Conservation (phyloP, 2,888 invertebrate species). For the Cepaea hortensis region DNA sequence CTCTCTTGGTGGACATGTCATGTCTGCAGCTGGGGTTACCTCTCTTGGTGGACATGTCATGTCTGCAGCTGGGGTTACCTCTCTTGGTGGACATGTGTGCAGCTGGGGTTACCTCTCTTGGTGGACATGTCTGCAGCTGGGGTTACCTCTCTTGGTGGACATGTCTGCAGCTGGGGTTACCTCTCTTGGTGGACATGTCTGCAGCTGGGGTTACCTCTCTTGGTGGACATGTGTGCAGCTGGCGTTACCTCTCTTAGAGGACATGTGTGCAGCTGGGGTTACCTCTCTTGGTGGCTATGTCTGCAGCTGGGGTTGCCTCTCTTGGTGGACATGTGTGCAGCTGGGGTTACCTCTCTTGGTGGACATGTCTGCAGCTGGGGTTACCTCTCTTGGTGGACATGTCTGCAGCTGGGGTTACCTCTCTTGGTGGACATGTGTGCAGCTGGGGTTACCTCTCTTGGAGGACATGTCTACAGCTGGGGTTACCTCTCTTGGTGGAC, state of each 20-base stretch:
- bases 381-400: conserved; percentile 71
- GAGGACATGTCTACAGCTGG: conserved; percentile 68
- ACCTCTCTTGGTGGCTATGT: conserved; percentile 70
- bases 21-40: too few relatives aligned
- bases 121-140: conserved; percentile 68
- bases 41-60: conserved; percentile 70
- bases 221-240: conserved; percentile 70
- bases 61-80: conserved; percentile 65
- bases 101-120: conserved; percentile 67
- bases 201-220: conserved; percentile 64
- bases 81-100: conserved; percentile 70
- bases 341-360: conserved; percentile 70
- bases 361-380: conserved; percentile 67
- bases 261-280: conserved; percentile 67
- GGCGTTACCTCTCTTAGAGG: conserved; percentile 70
- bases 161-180: conserved; percentile 64
- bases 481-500: conserved; percentile 72
- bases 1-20: conserved; percentile 70
- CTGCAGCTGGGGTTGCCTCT: conserved; percentile 65
- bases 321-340: conserved; percentile 70
- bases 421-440: conserved; percentile 70
- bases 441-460: conserved; percentile 67
- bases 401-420: conserved; percentile 64
- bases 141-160: conserved; percentile 72
- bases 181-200: conserved; percentile 70